Evolutionary conservation across 1,140 invertebrate genomes (phyloP), one percentile per base, ranked within the genome.

Genomic region (Drosophila ogumai): DNA sequence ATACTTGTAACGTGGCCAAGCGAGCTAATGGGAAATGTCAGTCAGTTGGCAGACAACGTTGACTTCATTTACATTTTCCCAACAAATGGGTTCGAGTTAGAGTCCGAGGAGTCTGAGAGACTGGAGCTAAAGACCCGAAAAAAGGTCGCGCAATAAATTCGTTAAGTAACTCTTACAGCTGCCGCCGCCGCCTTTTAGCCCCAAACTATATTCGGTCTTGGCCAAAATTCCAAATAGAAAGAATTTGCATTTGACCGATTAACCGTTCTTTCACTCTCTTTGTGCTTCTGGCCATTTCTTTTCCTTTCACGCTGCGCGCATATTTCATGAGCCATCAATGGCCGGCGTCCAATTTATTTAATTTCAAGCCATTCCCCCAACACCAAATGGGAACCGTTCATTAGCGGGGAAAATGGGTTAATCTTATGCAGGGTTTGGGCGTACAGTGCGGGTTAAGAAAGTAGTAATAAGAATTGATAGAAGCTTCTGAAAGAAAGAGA

Each of bases 1-100:
- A 84, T 74, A 84, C 52, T 55, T 38, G 52, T 84, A 87, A 82
- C 84, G 60, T 80, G 80, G 84, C 84, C 79, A 74, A 84, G 41
- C 41, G 38, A 25, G 76, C 56, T 88, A 88, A 88, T 88, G 84
- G 84, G 84, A 88, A 88, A 88, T 88, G 84, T 90, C 84, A 88
- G 84, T 88, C 85, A 86, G 72, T 60, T 69, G 64, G 44, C 76
- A 60, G 67, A 77, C 73, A 79, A 65, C 77, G 72, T 77, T 86
- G 78, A 81, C 81, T 85, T 85, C 82, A 85, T 85, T 85, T 85
- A 58, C 69, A 80, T 72, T 72, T 72, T 50, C 17, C 46, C 76
- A 69, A 82, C 79, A 82, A 88, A 88, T 88, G 80, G 77, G 79
- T 73, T 72, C 79, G 60, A 55, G 13, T 10, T 13, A 1, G 13